phyloP scores from a whole-genome alignment of 1,140 invertebrate genomes.

The Calephelis nemesis region DNA sequence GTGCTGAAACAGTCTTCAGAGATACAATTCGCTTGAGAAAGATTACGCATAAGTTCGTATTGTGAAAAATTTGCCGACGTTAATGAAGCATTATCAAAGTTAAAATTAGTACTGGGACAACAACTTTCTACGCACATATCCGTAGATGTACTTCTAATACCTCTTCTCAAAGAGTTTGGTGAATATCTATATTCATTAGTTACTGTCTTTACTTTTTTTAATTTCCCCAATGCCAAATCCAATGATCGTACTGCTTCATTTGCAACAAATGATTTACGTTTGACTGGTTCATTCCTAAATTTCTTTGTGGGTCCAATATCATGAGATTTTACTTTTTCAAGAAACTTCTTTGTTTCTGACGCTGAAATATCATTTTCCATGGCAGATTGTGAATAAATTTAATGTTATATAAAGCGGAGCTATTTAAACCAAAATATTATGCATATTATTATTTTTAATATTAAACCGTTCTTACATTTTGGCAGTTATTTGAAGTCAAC shows the following conservation, averaged over 20 bases:
- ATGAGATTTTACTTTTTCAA: constrained; percentile 51
- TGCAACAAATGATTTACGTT: constrained; percentile 55
- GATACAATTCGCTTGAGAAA: constrained; percentile 56
- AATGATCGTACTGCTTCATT: too few species aligned
- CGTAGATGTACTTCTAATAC: constrained; percentile 23
- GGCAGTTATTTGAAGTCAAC: too few species aligned
- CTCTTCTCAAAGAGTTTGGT: constrained; percentile 21
- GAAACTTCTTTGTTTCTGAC: constrained; percentile 43
- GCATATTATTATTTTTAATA: too few species aligned
- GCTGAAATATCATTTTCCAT: constrained; percentile 51
- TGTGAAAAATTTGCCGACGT: constrained; percentile 70
- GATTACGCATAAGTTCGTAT: constrained; percentile 62
- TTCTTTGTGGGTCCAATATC: constrained; percentile 35
- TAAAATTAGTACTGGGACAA: constrained; percentile 2
- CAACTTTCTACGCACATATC: constrained; percentile 43
- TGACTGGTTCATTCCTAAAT: constrained; percentile 37
- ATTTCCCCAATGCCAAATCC: constrained; percentile 17
- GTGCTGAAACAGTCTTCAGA: constrained; percentile 54
- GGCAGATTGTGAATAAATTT: background rate
- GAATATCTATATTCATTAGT: constrained; percentile 36
- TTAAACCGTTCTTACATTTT: too few species aligned
- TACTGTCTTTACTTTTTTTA: constrained; percentile 55
- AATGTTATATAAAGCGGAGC: background rate
- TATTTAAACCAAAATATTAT: background rate
- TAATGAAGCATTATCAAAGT: constrained; percentile 30